Evolutionary conservation across 2,113 vertebrate genomes (phyloP).

Genomic region (Prietella phreatophila): DNA sequence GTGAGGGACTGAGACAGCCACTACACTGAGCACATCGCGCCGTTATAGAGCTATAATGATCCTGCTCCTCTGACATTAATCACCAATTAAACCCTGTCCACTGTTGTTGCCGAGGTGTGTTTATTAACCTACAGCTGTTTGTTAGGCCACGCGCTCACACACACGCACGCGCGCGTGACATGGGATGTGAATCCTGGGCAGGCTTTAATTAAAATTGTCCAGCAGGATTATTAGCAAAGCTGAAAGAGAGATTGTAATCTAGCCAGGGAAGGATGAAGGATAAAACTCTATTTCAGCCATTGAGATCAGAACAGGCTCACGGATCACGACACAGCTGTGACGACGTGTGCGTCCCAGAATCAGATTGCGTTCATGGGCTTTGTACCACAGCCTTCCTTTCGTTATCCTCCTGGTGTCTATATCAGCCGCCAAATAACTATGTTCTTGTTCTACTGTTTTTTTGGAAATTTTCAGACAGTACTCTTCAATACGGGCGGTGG

Average conservation of each 20-base stretch:
- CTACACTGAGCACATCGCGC: background rate
- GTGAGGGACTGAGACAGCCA: background rate
- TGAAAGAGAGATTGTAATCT: slow-evolving; percentile 69
- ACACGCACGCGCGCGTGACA: slow-evolving; percentile 36
- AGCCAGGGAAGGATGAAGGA: slow-evolving; percentile 63
- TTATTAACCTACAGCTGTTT: slow-evolving; percentile 53
- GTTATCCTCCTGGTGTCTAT: slow-evolving; percentile 43
- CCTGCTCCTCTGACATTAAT: slow-evolving; percentile 61
- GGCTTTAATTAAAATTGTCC: slow-evolving; percentile 73
- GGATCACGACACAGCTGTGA: slow-evolving; percentile 42
- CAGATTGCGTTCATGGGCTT: slow-evolving; percentile 40
- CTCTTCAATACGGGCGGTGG: background rate
- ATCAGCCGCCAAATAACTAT: slow-evolving; percentile 25
- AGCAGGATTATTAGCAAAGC: slow-evolving; percentile 65
- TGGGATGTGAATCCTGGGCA: slow-evolving; percentile 49
- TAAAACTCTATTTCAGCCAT: slow-evolving; percentile 47
- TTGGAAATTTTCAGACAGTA: background rate
- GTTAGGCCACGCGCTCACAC: slow-evolving; percentile 18
- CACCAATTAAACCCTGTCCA: slow-evolving; percentile 63
- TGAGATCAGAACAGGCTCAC: slow-evolving; percentile 26
- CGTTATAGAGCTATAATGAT: slow-evolving; percentile 39
- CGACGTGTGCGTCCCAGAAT: slow-evolving; percentile 15
- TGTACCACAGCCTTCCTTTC: slow-evolving; percentile 46
- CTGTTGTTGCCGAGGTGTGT: slow-evolving; percentile 51
- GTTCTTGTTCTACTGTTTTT: background rate